Evolutionary conservation across 30 jellyfish, hydroid and myxozoan genomes (phyloP).

Genomic region (Haliclystus octoradiatus): DNA sequence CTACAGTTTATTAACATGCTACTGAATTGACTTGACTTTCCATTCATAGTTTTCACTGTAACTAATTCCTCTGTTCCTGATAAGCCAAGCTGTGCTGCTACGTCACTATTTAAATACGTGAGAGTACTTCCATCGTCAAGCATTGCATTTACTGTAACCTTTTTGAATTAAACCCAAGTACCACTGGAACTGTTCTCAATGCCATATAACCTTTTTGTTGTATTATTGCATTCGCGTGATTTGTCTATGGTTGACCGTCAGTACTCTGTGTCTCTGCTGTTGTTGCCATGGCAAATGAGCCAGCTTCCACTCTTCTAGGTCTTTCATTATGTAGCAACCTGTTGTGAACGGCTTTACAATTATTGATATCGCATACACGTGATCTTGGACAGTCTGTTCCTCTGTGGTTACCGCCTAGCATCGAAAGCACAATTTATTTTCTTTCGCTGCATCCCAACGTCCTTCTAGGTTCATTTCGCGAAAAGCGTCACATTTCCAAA

Average conservation of each 20-base stretch:
- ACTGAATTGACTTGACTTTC: no score
- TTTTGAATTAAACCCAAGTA: slow-evolving; percentile 13
- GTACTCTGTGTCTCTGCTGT: no score
- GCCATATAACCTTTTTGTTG: no score
- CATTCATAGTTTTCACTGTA: no score
- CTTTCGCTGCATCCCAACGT: slow-evolving; percentile 24
- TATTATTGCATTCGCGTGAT: no score
- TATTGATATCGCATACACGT: slow-evolving; percentile 6
- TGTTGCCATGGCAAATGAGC: no score
- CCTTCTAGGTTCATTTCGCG: background rate
- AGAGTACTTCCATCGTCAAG: slow-evolving; percentile 51
- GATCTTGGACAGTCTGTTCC: no score
- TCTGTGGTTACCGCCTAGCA: slow-evolving; percentile 24
- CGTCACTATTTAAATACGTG: slow-evolving; percentile 29
- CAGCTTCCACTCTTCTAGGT: no score
- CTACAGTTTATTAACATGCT: slow-evolving; percentile 9
- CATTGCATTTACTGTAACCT: slow-evolving; percentile 30
- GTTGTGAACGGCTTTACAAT: no score
- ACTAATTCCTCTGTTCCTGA: no score
- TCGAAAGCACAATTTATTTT: slow-evolving; percentile 21
- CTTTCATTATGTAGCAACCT: no score
- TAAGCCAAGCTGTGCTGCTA: slow-evolving; percentile 46
- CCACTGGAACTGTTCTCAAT: slow-evolving; percentile 34
- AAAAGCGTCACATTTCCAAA: slow-evolving; percentile 19
- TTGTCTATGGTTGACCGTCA: no score